phyloP scores from a whole-genome alignment of 64 coral and sea anemone genomes.

The Stichodactyla helianthus region DNA sequence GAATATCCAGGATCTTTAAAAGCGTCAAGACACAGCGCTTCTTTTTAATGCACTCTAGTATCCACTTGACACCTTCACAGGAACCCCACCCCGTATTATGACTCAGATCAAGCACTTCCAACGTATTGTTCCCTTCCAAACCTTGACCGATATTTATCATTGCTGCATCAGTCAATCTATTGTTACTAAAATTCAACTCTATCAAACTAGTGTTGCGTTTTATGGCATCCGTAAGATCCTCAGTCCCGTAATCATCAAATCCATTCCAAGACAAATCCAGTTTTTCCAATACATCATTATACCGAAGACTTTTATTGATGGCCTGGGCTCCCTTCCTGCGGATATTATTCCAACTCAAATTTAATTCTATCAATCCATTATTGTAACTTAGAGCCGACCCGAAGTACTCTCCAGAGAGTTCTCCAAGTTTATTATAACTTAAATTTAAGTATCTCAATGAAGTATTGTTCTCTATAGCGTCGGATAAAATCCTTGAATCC shows the following conservation, averaged over 20 bases:
- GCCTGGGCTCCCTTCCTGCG: constrained; percentile 56
- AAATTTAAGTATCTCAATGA: constrained; percentile 61
- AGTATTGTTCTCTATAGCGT: constrained; percentile 68
- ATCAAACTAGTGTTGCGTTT: constrained; percentile 67
- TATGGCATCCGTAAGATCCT: constrained; percentile 48
- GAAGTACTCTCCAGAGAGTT: constrained; percentile 62
- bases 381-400: constrained; percentile 69
- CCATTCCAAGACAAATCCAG: constrained; percentile 87
- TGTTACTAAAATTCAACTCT: constrained; percentile 62
- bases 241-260: constrained; percentile 74
- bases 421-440: constrained; percentile 80
- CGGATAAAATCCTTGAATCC: constrained; percentile 56
- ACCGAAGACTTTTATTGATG: constrained; percentile 50
- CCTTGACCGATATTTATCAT: constrained; percentile 68
- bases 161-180: constrained; percentile 59
- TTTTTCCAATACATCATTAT: constrained; percentile 60
- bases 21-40: constrained; percentile 28
- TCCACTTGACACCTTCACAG: constrained; percentile 34
- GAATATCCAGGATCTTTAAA: constrained; percentile 50
- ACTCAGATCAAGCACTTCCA: constrained; percentile 61
- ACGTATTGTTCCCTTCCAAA: constrained; percentile 37
- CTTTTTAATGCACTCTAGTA: constrained; percentile 39
- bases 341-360: constrained; percentile 88
- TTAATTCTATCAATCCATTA: constrained; percentile 62
- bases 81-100: constrained; percentile 57